These are phyloP conservation scores for Drosophila siamana DNA, from an alignment of 2,888 invertebrate species.

Conservation along the genomic window DNA sequence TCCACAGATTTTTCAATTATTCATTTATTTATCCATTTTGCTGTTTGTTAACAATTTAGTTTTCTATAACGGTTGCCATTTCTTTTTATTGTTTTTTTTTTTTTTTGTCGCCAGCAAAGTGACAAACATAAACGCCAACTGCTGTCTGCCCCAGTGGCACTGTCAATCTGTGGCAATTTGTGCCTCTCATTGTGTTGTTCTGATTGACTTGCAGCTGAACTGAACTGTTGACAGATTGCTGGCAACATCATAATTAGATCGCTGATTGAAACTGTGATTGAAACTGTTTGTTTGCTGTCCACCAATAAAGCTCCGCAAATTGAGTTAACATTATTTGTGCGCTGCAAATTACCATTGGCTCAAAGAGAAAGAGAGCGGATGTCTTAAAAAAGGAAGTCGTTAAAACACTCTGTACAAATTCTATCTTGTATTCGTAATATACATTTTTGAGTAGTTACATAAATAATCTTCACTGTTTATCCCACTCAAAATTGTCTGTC, in stretches of 20 bases:
- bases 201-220: constrained; percentile 68
- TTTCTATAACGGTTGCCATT: constrained; percentile 60
- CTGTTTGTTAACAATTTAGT: constrained; percentile 55
- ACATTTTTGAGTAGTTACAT: too few relatives aligned
- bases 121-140: constrained; percentile 23
- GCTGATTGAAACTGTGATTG: constrained; percentile 60
- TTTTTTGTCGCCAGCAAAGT: constrained; percentile 36
- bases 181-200: constrained; percentile 74
- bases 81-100: too few relatives aligned
- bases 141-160: constrained; percentile 55
- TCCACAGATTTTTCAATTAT: constrained; percentile 74
- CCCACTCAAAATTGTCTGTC: not conserved
- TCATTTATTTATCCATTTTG: constrained; percentile 42
- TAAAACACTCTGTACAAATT: too few relatives aligned
- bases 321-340: constrained; percentile 25
- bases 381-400: not conserved
- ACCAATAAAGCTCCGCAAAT: constrained; percentile 19
- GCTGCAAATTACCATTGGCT: constrained; percentile 8
- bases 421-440: too few relatives aligned
- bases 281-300: constrained; percentile 66
- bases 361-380: not conserved
- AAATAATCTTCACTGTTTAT: not conserved
- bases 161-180: constrained; percentile 62
- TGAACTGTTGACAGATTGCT: not conserved
- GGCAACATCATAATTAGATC: constrained; percentile 41